Conservation (phyloP, 2,113 vertebrate species). For the Danionella cerebrum region DNA sequence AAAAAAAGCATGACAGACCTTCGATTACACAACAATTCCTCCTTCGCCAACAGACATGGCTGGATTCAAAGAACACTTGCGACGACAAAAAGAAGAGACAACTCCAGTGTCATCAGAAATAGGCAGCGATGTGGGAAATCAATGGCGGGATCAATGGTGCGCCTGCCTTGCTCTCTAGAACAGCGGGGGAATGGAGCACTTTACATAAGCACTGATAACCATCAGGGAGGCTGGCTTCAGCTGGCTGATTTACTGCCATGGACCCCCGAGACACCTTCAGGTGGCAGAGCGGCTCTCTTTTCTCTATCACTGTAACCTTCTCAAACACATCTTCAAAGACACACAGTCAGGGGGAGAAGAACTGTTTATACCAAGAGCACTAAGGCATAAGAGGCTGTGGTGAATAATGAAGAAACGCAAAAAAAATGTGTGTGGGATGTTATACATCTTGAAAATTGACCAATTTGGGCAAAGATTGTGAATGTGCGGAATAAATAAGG, state of each 20-base stretch:
- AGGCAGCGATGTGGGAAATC: constrained; percentile 41
- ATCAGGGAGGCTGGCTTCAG: constrained; percentile 24
- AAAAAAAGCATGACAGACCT: constrained; percentile 26
- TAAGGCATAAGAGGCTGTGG: not conserved
- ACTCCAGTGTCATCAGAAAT: constrained; percentile 39
- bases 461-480: no score
- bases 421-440: not conserved
- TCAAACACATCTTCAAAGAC: constrained; percentile 2
- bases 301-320: constrained; percentile 9
- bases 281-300: not conserved
- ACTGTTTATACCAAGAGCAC: not conserved
- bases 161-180: constrained; percentile 27
- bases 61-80: constrained; percentile 34
- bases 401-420: not conserved
- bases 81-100: constrained; percentile 36
- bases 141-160: constrained; percentile 39
- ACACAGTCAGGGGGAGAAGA: not conserved
- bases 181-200: constrained; percentile 8
- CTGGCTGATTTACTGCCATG: constrained; percentile 25
- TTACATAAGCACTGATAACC: constrained; percentile 27
- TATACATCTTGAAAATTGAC: no score
- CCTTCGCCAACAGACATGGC: constrained; percentile 24
- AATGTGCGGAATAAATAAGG: no score
- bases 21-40: constrained; percentile 26
- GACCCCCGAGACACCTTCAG: constrained; percentile 12